A percentile compares a stretch with the other conserved stretches of the same genome.
These are phyloP conservation scores for Dicranocentrus wangi DNA, from an alignment of 2,888 invertebrate species.

Conservation along the genomic window DNA sequence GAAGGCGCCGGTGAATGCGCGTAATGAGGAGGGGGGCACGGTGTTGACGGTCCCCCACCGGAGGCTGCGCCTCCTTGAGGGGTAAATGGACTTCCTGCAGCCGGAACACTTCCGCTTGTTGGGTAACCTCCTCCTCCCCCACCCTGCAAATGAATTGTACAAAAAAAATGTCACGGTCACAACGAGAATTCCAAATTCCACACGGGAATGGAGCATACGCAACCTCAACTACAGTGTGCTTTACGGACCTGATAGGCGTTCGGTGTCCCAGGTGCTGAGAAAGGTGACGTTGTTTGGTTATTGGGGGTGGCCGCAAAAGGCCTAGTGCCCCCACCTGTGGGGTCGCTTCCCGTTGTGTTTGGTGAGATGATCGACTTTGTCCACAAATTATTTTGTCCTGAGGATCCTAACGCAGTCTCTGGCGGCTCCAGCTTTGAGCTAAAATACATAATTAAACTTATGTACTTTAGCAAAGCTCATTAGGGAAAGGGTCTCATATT, in stretches of 20 bases:
- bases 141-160: conserved; percentile 54
- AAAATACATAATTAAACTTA: conserved; percentile 30
- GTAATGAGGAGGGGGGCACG: conserved; percentile 80
- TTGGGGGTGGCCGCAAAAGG: conserved; percentile 73
- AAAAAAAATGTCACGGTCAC: too few relatives aligned
- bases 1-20: conserved; percentile 90
- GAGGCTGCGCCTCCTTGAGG: conserved; percentile 73
- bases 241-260: conserved; percentile 72
- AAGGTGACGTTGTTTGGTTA: conserved; percentile 73
- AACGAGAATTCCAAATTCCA: too few relatives aligned
- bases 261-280: conserved; percentile 73
- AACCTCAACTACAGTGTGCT: too few relatives aligned
- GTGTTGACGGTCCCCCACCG: conserved; percentile 72
- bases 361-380: conserved; percentile 73
- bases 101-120: conserved; percentile 72
- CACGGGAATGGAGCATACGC: too few relatives aligned
- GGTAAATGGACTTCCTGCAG: conserved; percentile 73
- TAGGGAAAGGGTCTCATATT: neutral
- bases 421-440: conserved; percentile 73
- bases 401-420: conserved; percentile 72
- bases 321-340: conserved; percentile 73
- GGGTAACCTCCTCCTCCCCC: conserved; percentile 72
- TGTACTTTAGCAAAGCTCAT: neutral
- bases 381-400: conserved; percentile 73
- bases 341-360: conserved; percentile 73